phyloP scores from a whole-genome alignment of 2,113 vertebrate genomes.

The Brienomyrus brachyistius region DNA sequence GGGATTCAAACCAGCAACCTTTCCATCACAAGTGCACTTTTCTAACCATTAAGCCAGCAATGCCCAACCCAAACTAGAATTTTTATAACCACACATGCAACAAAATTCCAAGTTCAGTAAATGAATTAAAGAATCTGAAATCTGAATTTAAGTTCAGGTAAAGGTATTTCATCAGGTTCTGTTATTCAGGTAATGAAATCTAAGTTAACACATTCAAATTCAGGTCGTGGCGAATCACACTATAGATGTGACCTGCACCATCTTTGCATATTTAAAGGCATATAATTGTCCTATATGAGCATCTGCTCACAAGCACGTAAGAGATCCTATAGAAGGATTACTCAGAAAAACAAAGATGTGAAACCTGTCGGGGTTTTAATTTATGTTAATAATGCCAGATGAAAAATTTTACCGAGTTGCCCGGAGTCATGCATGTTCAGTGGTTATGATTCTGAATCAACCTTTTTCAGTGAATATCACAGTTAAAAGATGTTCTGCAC shows the following conservation, averaged over 20 bases:
- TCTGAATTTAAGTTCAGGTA: background rate
- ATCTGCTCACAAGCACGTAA: background rate
- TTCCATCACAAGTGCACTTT: too few relatives aligned
- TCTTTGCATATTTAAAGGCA: background rate
- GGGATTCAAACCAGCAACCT: too few relatives aligned
- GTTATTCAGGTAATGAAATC: background rate
- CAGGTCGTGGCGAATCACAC: background rate
- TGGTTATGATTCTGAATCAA: background rate
- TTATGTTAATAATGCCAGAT: background rate
- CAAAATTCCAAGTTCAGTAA: background rate
- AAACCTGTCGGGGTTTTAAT: background rate
- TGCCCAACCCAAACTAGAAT: background rate
- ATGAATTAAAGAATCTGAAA: background rate
- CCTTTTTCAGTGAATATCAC: background rate
- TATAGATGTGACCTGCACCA: background rate
- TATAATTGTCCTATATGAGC: background rate
- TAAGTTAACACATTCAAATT: background rate
- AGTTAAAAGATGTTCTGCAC: background rate
- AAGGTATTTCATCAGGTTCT: background rate
- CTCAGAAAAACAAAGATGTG: background rate
- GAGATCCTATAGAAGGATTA: background rate
- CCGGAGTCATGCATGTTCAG: background rate
- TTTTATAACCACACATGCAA: background rate
- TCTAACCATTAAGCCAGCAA: too few relatives aligned
- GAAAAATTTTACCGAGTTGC: background rate